Percentiles rank a stretch among this genome's conserved stretches.
Conservation (phyloP, 1,140 invertebrate species). For the Grapholita molesta region DNA sequence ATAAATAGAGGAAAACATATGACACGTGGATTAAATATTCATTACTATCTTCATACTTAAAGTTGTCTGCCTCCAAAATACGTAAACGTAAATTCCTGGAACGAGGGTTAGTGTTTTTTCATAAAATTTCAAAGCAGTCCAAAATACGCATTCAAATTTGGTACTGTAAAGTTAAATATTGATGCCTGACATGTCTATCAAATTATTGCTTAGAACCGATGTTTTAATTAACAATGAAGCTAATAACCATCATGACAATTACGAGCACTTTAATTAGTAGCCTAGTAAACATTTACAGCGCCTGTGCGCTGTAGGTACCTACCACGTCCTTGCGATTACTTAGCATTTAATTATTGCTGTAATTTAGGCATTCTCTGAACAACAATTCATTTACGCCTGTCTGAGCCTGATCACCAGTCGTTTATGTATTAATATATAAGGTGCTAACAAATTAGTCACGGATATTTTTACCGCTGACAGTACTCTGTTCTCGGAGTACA, state of each 20-base stretch:
- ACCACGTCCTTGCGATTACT: neutral
- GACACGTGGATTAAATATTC: too few relatives aligned
- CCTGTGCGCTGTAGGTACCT: neutral
- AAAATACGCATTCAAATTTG: too few relatives aligned
- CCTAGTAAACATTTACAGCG: neutral
- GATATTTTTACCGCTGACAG: too few relatives aligned
- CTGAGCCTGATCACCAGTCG: neutral
- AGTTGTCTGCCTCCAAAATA: too few relatives aligned
- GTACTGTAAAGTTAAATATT: too few relatives aligned
- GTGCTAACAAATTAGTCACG: too few relatives aligned
- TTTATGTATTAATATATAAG: neutral
- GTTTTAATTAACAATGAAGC: neutral
- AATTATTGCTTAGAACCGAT: neutral
- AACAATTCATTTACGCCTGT: neutral
- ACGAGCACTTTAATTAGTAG: neutral
- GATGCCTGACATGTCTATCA: neutral
- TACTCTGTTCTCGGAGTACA: too few relatives aligned
- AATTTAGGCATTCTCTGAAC: neutral
- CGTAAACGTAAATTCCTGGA: too few relatives aligned
- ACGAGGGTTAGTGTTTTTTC: too few relatives aligned
- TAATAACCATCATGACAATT: neutral
- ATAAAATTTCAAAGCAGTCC: too few relatives aligned
- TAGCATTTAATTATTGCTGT: neutral
- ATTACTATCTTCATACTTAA: too few relatives aligned
- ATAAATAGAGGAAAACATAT: too few relatives aligned